Percentiles rank a stretch among this genome's conserved stretches.
Conservation (phyloP, 2,797 vertebrate species). For the Pogonophryne albipinna region DNA sequence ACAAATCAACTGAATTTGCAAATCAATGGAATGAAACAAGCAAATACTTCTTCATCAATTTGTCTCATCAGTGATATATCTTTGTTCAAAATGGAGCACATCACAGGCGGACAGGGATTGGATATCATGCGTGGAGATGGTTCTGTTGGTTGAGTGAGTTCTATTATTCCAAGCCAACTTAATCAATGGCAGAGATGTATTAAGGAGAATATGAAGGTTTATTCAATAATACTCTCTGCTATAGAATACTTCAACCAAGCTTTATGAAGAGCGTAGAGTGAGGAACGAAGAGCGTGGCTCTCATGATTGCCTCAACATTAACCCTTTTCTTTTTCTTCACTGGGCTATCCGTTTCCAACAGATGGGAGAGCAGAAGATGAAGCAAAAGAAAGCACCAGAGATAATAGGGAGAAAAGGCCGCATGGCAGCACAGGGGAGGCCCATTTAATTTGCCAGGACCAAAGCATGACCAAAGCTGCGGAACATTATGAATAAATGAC, state of each 20-base stretch:
- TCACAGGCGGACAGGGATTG: conserved; percentile 1
- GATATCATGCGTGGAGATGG: neutral
- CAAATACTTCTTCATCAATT: neutral
- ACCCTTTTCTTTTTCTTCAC: conserved; percentile 33
- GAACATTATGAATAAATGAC: conserved; percentile 80
- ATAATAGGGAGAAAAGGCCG: conserved; percentile 53
- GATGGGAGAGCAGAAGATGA: conserved; percentile 43
- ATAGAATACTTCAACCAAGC: conserved; percentile 35
- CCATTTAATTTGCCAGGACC: conserved; percentile 68
- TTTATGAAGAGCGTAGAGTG: conserved; percentile 21
- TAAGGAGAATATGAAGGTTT: conserved; percentile 35
- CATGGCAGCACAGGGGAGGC: conserved; percentile 53
- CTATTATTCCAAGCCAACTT: conserved; percentile 37
- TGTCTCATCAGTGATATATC: conserved; percentile 19
- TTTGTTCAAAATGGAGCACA: conserved; percentile 24
- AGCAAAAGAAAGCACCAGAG: conserved; percentile 40
- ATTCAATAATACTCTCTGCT: conserved; percentile 40
- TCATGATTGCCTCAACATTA: conserved; percentile 25
- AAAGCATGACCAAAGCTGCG: conserved; percentile 70
- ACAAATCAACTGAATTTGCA: no score
- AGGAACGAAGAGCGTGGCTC: conserved; percentile 8
- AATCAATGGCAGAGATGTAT: conserved; percentile 32
- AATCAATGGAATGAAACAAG: conserved; percentile 16
- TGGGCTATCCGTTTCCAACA: conserved; percentile 46
- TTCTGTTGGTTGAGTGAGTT: conserved; percentile 35